Percentiles rank a stretch among this genome's conserved stretches.
Evolutionary conservation across 2,113 vertebrate genomes (phyloP).

Genomic region (Grantiella picta): DNA sequence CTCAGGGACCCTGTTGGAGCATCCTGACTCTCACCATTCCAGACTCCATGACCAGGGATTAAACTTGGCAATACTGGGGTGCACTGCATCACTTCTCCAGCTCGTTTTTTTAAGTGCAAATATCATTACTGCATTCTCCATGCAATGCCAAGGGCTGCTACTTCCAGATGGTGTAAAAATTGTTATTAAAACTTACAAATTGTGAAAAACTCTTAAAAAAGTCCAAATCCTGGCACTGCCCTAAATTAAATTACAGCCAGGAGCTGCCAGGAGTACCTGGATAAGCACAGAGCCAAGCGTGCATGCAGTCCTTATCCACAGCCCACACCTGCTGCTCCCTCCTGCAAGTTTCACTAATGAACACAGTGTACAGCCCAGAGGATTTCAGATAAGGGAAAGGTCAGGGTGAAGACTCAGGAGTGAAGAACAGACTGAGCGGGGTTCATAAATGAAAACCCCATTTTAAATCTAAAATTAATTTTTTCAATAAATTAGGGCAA

Average conservation of each 20-base stretch:
- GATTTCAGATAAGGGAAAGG: constrained; percentile 1
- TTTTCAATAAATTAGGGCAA: constrained; percentile 15
- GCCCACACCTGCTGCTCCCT: constrained; percentile 42
- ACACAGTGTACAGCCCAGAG: not conserved
- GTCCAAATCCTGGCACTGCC: constrained; percentile 23
- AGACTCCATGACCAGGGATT: not conserved
- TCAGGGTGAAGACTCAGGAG: not conserved
- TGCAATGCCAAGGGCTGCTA: not conserved
- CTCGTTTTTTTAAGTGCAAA: not conserved
- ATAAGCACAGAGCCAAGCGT: not conserved
- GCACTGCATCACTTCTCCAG: not conserved
- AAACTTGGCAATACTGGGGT: not conserved
- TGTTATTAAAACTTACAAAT: constrained; percentile 43
- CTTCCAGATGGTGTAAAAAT: constrained; percentile 3
- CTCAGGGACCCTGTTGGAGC: not conserved
- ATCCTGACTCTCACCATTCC: not conserved
- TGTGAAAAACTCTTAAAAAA: constrained; percentile 10
- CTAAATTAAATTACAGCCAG: constrained; percentile 24
- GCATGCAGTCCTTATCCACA: not conserved
- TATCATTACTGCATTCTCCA: not conserved
- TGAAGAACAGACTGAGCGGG: not conserved
- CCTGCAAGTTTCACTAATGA: not conserved
- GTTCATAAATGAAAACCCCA: constrained; percentile 19
- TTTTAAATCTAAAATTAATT: constrained; percentile 36
- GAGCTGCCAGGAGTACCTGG: not conserved